Evolutionary conservation across 2,113 vertebrate species (phyloP), one percentile per base, ranked within the genome.

Genomic region (Pygoscelis adeliae): DNA sequence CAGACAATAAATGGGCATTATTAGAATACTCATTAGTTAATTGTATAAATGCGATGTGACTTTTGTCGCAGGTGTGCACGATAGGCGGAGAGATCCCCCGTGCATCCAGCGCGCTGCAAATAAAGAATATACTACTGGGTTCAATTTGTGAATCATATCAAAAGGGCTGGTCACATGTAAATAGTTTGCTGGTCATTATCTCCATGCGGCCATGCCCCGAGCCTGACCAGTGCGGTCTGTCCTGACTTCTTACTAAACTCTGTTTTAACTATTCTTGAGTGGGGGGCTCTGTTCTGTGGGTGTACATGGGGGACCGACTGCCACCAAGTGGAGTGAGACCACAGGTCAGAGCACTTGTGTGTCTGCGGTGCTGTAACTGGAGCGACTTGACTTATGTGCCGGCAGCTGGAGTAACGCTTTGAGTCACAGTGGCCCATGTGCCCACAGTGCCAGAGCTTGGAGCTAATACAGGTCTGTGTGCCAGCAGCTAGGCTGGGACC

Each of bases 281-380:
- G 32, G 11, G 38, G 34, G 7, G 5, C 32, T 42, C 26, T 50
- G 52, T 36, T 69, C 32, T 44, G 32, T 2, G 5, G 25, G 30
- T 49, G 30, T 19, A 6, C 13, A 1, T 23, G 29, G 44, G 19
- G 25, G 36, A 44, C 53, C 0, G 1, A 53, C 22, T 53, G 46
- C 30, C 55, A 38, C 47, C 65, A 53, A 2, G 11, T 29, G 71
- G 42, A 50, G 36, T 61, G 15, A 26, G 62, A 32, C 15, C 14
- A 15, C 2, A 1, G 30, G 20, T 56, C 15, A 16, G 62, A 59
- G 44, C 44, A 15, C 62, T 58, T 42, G 36, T 30, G 32, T 52
- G 13, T 42, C 63, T 32, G 16, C 50, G 32, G 21, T 3, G 3
- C 73, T 61, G 62, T 9, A 26, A 69, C 63, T 21, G 53, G 30